Base-by-base conservation (phyloP, 2,888 invertebrate genomes). In the Phragmatobia fuliginosa region DNA sequence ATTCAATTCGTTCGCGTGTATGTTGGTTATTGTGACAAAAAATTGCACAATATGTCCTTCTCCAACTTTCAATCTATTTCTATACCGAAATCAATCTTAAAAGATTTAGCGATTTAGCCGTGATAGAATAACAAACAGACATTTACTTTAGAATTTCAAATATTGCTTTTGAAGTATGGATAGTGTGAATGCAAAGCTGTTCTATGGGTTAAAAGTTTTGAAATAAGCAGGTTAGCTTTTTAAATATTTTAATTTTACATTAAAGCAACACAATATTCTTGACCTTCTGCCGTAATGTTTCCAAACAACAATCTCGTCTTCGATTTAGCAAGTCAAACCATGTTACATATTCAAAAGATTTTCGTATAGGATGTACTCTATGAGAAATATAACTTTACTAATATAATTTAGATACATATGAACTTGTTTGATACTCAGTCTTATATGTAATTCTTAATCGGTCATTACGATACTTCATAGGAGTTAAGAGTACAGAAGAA, bases 261-360 rank as follows among this genome's bases (percentile, higher is more conserved):
- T 45, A 4, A 28, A 45, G 62, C 31, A 41, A 63, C 52, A 36
- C 25, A 18, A 56, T 56, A 33, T 56, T 56, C 28, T 21, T 56
- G 65, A 56, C 65, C 65, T 64, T 52, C 56, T 49, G 8, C 2
- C 10, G 18, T 18, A 41, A 28, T 36, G 65, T 56, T 65, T 56
- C 65, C 52, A 64, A 49, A 52, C 56, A 36, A 32, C 18, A 56
- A 56, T 36, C 45, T n/a, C 41, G 62, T 41, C 31, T 52, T 64
- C 52, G 33, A 56, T 36, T 64, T 63, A 33, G n/a, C 21, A 41
- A 45, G 45, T 45, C 31, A 62, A 45, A 10, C 21, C 18, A 45
- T 52, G 33, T 64, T 62, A 62, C 31, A 41, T 41, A n/a, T n/a
- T 2, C 2, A 62, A 14, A 41, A n/a, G 38, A 28, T 5, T 36